phyloP scores from a whole-genome alignment of 2,888 invertebrate genomes.

The Psylliodes chrysocephalus region DNA sequence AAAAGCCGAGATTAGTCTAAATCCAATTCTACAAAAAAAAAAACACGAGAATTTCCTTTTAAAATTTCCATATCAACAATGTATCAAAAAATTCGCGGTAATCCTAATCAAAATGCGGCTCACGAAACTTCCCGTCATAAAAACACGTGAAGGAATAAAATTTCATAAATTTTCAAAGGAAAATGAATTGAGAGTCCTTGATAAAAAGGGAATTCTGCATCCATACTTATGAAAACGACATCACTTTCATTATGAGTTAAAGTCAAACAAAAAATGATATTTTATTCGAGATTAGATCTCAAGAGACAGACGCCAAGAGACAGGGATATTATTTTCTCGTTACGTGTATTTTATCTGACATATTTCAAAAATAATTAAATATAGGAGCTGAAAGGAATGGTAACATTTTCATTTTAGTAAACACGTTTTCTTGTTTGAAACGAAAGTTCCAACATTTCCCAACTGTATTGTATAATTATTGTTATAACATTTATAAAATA shows the following conservation, averaged over 20 bases:
- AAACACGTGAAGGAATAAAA: constrained; percentile 29
- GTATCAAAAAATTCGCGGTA: background rate
- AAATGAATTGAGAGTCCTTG: constrained; percentile 20
- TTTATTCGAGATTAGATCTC: constrained; percentile 16
- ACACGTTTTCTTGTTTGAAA: no score
- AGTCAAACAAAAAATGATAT: constrained; percentile 16
- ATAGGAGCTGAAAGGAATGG: no score
- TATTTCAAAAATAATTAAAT: no score
- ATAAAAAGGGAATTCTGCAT: constrained; percentile 16
- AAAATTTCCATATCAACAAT: background rate
- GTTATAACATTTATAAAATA: no score
- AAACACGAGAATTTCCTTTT: background rate
- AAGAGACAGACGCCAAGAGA: no score
- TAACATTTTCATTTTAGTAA: no score
- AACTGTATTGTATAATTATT: no score
- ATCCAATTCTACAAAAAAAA: no score
- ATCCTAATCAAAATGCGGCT: constrained; percentile 15
- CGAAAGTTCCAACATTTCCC: no score
- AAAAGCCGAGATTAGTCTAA: no score
- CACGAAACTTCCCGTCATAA: constrained; percentile 28
- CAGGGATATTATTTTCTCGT: no score
- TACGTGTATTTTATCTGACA: no score
- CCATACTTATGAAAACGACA: constrained; percentile 29
- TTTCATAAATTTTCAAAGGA: constrained; percentile 22
- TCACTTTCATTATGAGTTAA: constrained; percentile 19